phyloP scores from a whole-genome alignment of 2,113 vertebrate genomes.

The Hyla sarda region DNA sequence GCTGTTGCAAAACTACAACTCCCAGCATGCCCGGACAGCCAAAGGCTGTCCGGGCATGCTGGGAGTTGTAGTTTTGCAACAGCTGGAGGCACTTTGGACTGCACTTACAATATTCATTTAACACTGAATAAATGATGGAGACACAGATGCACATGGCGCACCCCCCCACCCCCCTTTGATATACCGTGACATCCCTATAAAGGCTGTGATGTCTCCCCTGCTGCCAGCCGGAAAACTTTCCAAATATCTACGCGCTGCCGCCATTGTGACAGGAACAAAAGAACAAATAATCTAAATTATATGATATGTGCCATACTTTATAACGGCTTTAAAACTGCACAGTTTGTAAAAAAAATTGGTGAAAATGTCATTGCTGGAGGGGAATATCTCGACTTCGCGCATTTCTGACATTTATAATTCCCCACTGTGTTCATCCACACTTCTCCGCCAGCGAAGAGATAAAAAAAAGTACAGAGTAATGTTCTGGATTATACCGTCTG shows the following conservation, averaged over 20 bases:
- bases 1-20: too few species aligned
- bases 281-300: constrained; percentile 2
- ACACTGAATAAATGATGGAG: neutral
- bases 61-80: too few species aligned
- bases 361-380: constrained; percentile 27
- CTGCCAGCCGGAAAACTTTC: neutral
- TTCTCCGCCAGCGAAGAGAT: neutral
- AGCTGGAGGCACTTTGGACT: too few species aligned
- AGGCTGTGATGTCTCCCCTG: neutral
- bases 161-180: too few species aligned
- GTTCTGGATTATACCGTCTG: neutral
- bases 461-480: neutral
- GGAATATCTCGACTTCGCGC: neutral
- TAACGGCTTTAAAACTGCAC: neutral
- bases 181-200: neutral
- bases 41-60: too few species aligned
- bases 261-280: neutral
- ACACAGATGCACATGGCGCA: too few species aligned
- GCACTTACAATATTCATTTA: neutral
- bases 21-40: too few species aligned
- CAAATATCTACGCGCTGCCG: neutral
- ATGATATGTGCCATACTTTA: neutral
- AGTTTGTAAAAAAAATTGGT: neutral
- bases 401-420: constrained; percentile 16
- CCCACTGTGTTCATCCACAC: neutral